Evolutionary conservation across 2,888 invertebrate species (phyloP).

Genomic region (Nasonovia ribisnigri): DNA sequence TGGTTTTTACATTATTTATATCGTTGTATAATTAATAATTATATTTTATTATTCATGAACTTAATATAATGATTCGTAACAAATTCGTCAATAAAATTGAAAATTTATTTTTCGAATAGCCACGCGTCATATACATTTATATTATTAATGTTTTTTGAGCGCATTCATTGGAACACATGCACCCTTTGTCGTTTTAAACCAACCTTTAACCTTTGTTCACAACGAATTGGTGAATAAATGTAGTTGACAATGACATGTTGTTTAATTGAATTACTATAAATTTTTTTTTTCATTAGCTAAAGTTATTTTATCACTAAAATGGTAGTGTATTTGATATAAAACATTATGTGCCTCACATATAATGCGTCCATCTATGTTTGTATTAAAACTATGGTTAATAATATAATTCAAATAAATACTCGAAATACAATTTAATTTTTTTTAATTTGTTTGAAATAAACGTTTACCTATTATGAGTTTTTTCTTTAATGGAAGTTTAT

Average conservation of each 20-base stretch:
- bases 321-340: background rate
- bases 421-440: background rate
- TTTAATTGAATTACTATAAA: background rate
- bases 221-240: background rate
- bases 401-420: background rate
- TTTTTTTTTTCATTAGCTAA: conserved; percentile 10
- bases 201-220: background rate
- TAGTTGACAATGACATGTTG: background rate
- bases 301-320: background rate
- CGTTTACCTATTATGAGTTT: background rate
- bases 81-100: background rate
- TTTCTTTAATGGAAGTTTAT: background rate
- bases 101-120: background rate
- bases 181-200: background rate
- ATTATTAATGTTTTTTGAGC: background rate
- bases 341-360: background rate
- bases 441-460: background rate
- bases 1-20: background rate
- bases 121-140: background rate
- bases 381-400: background rate
- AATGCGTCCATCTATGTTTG: background rate
- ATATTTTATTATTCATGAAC: background rate
- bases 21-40: background rate
- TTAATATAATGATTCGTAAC: background rate
- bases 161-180: no score